Evolutionary conservation across 2,797 vertebrate species (phyloP), one percentile per base, ranked within the genome.

Genomic region (Myripristis jacobus): DNA sequence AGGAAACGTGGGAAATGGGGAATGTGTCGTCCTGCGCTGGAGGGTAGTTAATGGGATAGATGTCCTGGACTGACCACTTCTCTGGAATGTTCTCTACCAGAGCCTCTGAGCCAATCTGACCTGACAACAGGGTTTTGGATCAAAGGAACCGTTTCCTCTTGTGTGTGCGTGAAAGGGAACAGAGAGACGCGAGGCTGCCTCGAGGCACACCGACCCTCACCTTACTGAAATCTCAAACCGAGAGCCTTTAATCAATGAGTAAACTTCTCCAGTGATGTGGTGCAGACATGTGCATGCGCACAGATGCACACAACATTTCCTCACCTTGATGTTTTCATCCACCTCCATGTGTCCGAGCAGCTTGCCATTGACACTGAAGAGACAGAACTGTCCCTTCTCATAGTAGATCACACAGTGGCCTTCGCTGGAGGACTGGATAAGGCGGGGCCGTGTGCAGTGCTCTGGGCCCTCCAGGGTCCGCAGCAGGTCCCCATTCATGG

Each of bases 401-500:
- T 98, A 99, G 92, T 97, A 99, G 87, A 99, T 92, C 77, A 98
- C 81, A 67, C 96, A 98, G 85, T 98, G 96, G 24, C 98, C 98
- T 88, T 99, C 98, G 15, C 95, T 92, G 38, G 98, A 98, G 15
- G 94, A 94, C 92, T 98, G 96, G 77, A 99, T 95, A 75, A 99
- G 95, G 73, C 95, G 96, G 27, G 98, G 97, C 74, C 90, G 92
- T 83, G 89, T 61, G 81, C 95, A 96, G 64, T 80, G 87, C 81
- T 94, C 94, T 0, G 96, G 95, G 67, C 91, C 95, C 83, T 97
- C 96, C 86, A 99, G 90, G 7, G 97, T 96, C 82, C 97, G 95
- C 86, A 99, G 89, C 61, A 99, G 94, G 93, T 99, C 98, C 85
- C 98, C 98, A 91, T 98, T 99, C 96, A 99, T 99, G 89, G 98